These are phyloP conservation scores for Cavia porcellus DNA, from an alignment of 2,113 vertebrate genomes.

Conservation along the genomic window DNA sequence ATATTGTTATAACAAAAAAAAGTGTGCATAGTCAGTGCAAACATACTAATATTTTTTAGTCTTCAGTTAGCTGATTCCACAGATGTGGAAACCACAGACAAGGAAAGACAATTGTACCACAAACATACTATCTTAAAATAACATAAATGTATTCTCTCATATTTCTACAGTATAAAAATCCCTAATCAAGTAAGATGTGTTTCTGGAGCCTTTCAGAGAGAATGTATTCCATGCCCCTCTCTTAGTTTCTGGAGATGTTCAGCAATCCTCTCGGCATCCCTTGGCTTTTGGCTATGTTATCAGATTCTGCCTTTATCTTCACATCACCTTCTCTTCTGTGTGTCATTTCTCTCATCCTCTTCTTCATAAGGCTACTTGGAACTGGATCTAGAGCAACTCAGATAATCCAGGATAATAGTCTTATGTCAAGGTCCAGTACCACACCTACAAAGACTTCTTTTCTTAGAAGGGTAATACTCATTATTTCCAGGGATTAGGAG, in stretches of 20 bases:
- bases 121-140: background rate
- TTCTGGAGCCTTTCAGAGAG: background rate
- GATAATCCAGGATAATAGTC: background rate
- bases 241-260: background rate
- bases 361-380: background rate
- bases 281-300: background rate
- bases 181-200: background rate
- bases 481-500: background rate
- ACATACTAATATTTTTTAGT: background rate
- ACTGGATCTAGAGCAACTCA: background rate
- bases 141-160: background rate
- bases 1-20: background rate
- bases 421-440: background rate
- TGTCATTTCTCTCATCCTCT: background rate
- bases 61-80: background rate
- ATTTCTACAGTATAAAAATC: background rate
- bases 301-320: background rate
- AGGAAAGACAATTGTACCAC: background rate
- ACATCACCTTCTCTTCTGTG: background rate
- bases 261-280: background rate
- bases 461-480: background rate
- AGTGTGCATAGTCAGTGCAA: background rate
- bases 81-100: background rate
- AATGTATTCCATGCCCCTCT: background rate
- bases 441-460: background rate